A percentile compares a stretch with the other conserved stretches of the same genome.
phyloP scores from a whole-genome alignment of 2,113 vertebrate genomes.

The Rhombomys opimus region DNA sequence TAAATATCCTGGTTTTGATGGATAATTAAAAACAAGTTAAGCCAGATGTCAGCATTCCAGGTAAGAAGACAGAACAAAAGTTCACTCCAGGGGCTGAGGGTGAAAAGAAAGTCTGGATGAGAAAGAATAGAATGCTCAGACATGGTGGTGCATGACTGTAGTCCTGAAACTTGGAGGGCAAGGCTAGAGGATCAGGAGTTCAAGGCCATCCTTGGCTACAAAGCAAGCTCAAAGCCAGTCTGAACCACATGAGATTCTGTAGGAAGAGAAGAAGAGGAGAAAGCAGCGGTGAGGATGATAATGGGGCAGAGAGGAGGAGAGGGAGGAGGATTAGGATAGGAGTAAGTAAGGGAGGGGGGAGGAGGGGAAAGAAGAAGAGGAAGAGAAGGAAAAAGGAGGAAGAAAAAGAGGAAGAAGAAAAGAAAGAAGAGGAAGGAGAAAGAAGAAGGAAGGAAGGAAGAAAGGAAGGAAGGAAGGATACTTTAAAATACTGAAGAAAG shows the following conservation, averaged over 20 bases:
- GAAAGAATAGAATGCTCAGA: neutral
- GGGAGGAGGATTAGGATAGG: too few relatives aligned
- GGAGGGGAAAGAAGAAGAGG: rapidly evolving
- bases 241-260: neutral
- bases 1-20: neutral
- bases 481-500: neutral
- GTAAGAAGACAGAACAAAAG: neutral
- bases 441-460: neutral
- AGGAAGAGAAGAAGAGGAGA: neutral
- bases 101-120: too few relatives aligned
- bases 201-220: neutral
- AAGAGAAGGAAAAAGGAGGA: neutral
- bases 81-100: neutral
- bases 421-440: too few relatives aligned
- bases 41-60: neutral
- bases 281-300: neutral
- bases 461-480: neutral
- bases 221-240: neutral
- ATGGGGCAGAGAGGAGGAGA: too few relatives aligned
- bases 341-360: neutral
- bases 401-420: too few relatives aligned
- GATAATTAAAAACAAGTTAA: neutral
- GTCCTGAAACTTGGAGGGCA: neutral
- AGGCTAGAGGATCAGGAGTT: neutral
- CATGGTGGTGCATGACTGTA: neutral